phyloP scores from a whole-genome alignment of 2,113 vertebrate genomes.

The Prionailurus bengalensis region DNA sequence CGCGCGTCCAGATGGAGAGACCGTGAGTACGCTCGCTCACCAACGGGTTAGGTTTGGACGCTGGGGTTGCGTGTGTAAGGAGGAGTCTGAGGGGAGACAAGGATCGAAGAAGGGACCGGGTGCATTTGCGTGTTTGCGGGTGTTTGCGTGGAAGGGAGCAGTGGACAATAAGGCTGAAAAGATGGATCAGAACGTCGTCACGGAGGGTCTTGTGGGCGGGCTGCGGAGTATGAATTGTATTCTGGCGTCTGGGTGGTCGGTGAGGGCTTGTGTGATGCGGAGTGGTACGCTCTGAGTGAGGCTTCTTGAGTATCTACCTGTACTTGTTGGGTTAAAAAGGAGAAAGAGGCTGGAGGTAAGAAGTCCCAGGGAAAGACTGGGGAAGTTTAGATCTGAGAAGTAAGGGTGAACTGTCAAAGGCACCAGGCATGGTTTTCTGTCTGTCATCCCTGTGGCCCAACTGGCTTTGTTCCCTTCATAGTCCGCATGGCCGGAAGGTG shows the following conservation, averaged over 20 bases:
- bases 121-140: not conserved
- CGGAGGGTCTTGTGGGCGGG: not conserved
- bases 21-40: not conserved
- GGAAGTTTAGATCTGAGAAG: not conserved
- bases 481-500: not conserved
- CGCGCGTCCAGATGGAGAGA: not conserved
- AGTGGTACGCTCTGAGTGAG: not conserved
- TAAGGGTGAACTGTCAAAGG: not conserved
- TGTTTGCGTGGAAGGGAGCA: not conserved
- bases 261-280: not conserved
- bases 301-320: not conserved
- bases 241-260: not conserved
- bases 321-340: not conserved
- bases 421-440: no score
- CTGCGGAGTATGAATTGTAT: not conserved
- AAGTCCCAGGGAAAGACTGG: not conserved
- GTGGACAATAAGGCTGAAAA: not conserved
- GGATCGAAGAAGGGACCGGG: not conserved
- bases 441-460: not conserved
- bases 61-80: not conserved
- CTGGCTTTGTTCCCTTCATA: not conserved
- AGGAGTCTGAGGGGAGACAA: not conserved
- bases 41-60: not conserved
- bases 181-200: rapidly evolving
- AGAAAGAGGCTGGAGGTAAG: not conserved